These are phyloP conservation scores for Ophraella communa DNA, from an alignment of 2,888 invertebrate species.

Conservation along the genomic window DNA sequence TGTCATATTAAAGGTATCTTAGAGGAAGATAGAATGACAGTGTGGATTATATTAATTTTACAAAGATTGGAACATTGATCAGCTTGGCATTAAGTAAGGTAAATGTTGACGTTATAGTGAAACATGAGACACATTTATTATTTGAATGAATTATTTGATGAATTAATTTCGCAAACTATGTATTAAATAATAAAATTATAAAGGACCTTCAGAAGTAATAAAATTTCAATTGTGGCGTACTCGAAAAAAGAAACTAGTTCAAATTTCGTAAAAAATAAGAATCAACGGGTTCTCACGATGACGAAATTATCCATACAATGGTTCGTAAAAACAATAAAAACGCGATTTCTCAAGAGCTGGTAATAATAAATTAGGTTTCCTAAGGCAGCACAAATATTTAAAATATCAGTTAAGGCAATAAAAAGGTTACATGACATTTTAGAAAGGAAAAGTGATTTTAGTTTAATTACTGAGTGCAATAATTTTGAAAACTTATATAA, in stretches of 20 bases:
- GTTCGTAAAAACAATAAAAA: constrained; percentile 47
- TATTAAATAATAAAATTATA: neutral
- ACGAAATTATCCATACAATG: constrained; percentile 43
- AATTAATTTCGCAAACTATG: neutral
- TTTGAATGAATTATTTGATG: neutral
- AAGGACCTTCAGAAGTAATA: constrained; percentile 21
- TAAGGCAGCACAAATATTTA: constrained; percentile 34
- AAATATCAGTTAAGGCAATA: constrained; percentile 35
- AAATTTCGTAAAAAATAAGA: constrained; percentile 35
- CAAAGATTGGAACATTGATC: no score
- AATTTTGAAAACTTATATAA: no score
- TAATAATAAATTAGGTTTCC: constrained; percentile 41
- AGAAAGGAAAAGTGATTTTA: constrained; percentile 3
- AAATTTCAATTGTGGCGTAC: constrained; percentile 23
- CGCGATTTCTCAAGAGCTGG: constrained; percentile 44
- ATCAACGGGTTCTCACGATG: constrained; percentile 45
- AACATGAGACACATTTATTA: no score
- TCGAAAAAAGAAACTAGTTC: constrained; percentile 36
- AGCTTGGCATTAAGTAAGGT: no score
- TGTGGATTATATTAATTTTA: no score
- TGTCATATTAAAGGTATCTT: constrained; percentile 12
- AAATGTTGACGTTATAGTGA: no score
- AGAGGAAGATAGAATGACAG: constrained; percentile 6
- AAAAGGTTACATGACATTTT: constrained; percentile 25
- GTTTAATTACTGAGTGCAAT: constrained; percentile 1